phyloP scores from a whole-genome alignment of 1,140 invertebrate species.

The Bombus breviceps region DNA sequence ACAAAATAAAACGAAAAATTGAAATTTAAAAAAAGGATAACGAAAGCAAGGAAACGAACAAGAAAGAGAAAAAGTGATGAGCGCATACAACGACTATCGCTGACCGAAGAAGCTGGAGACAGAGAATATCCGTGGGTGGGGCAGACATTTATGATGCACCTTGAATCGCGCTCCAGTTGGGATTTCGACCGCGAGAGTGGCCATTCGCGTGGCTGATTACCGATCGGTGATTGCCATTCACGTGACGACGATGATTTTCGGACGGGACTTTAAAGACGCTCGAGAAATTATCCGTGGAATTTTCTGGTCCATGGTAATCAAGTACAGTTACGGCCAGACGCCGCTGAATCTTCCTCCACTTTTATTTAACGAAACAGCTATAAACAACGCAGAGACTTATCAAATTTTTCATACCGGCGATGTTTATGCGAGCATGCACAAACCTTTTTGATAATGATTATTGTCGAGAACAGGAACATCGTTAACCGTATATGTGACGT shows the following conservation, averaged over 20 bases:
- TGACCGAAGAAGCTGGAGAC: neutral
- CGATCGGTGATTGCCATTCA: slow-evolving; percentile 49
- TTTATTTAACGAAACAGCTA: slow-evolving; percentile 22
- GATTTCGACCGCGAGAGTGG: slow-evolving; percentile 24
- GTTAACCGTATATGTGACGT: neutral
- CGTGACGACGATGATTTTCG: slow-evolving; percentile 34
- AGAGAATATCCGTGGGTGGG: neutral
- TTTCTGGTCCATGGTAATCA: slow-evolving; percentile 44
- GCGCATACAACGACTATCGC: neutral
- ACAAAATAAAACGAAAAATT: neutral
- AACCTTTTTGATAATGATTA: neutral
- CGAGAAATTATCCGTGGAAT: slow-evolving; percentile 38
- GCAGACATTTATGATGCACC: neutral
- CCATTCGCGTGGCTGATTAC: slow-evolving; percentile 31
- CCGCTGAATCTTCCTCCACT: neutral
- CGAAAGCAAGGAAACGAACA: neutral
- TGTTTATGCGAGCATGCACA: neutral
- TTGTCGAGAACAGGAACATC: neutral
- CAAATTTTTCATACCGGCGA: neutral
- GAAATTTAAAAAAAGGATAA: neutral
- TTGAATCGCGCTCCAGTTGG: slow-evolving; percentile 15
- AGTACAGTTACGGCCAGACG: slow-evolving; percentile 42
- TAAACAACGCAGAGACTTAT: neutral
- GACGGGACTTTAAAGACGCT: slow-evolving; percentile 15
- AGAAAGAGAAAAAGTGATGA: neutral